Percentiles rank a stretch among this genome's conserved stretches.
phyloP scores from a whole-genome alignment of 2,113 vertebrate species.

The Atlantisia rogersi region DNA sequence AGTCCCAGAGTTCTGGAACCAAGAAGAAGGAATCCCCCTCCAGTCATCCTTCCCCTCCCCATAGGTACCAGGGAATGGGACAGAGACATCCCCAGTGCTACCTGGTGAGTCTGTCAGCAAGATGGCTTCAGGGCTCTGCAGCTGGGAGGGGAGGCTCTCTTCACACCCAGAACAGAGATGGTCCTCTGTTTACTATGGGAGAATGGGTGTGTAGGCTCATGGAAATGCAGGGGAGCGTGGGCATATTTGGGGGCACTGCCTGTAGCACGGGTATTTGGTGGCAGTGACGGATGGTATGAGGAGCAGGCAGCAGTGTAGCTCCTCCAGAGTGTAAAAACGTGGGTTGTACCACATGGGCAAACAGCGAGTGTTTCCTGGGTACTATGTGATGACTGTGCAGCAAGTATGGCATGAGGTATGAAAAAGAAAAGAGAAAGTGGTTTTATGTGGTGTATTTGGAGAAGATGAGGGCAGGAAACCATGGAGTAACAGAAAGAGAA shows the following conservation, averaged over 20 bases:
- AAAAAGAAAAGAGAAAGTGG: not conserved
- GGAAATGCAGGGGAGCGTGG: accelerated
- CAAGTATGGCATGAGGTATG: accelerated
- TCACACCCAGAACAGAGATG: accelerated
- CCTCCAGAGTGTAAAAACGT: accelerated
- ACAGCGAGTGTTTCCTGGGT: not conserved
- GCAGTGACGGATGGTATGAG: not conserved
- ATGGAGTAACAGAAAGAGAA: not conserved
- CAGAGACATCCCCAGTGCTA: conserved; percentile 20
- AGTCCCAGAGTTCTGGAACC: not conserved
- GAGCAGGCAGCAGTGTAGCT: not conserved
- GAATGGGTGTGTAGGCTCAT: not conserved
- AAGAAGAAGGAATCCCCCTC: not conserved
- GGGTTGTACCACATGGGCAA: not conserved
- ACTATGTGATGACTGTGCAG: not conserved
- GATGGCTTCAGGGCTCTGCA: not conserved
- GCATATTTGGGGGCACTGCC: not conserved
- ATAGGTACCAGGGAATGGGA: conserved; percentile 21
- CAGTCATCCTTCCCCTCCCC: not conserved
- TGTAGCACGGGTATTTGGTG: accelerated
- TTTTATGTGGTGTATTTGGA: not conserved
- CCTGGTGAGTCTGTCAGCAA: conserved; percentile 43
- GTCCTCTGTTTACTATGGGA: not conserved
- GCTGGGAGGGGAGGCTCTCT: not conserved
- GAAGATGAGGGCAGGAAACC: not conserved